Percentiles rank a stretch among this genome's conserved stretches.
phyloP scores from a whole-genome alignment of 2,797 vertebrate genomes.

The Clarias pachynema region DNA sequence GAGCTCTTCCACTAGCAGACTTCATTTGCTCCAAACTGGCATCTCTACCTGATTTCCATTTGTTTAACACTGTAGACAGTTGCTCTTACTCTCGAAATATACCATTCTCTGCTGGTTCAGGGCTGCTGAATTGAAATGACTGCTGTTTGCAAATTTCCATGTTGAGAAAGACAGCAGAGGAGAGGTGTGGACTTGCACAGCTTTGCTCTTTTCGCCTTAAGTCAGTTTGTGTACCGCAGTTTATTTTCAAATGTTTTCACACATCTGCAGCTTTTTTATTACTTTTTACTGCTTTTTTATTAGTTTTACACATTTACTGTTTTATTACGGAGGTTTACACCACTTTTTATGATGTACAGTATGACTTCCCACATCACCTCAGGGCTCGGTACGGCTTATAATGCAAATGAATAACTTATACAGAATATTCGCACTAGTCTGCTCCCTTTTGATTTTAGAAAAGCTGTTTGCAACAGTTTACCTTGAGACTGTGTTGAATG shows the following conservation, averaged over 20 bases:
- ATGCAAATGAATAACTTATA: background rate
- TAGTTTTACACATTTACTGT: background rate
- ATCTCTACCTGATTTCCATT: slow-evolving; percentile 32
- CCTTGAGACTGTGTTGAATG: too few relatives aligned
- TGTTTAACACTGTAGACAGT: slow-evolving; percentile 39
- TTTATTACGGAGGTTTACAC: background rate
- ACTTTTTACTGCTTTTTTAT: background rate
- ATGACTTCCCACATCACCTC: background rate
- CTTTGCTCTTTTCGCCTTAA: background rate
- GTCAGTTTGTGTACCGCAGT: background rate
- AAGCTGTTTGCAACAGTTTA: background rate
- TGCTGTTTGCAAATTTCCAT: slow-evolving; percentile 18
- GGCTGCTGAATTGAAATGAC: slow-evolving; percentile 11
- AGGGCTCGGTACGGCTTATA: background rate
- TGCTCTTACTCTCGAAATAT: slow-evolving; percentile 28
- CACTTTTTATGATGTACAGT: background rate
- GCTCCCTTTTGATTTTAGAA: background rate
- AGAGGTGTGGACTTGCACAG: slow-evolving; percentile 3
- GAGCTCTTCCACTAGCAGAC: slow-evolving; percentile 12
- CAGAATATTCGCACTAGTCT: background rate
- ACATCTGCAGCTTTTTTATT: slow-evolving; percentile 4
- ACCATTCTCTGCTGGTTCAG: slow-evolving; percentile 33
- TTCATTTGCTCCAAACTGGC: slow-evolving; percentile 19
- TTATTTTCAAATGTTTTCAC: background rate
- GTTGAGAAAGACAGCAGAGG: slow-evolving; percentile 2